Evolutionary conservation across 2,113 vertebrate genomes (phyloP).

Genomic region (Octodon degus): DNA sequence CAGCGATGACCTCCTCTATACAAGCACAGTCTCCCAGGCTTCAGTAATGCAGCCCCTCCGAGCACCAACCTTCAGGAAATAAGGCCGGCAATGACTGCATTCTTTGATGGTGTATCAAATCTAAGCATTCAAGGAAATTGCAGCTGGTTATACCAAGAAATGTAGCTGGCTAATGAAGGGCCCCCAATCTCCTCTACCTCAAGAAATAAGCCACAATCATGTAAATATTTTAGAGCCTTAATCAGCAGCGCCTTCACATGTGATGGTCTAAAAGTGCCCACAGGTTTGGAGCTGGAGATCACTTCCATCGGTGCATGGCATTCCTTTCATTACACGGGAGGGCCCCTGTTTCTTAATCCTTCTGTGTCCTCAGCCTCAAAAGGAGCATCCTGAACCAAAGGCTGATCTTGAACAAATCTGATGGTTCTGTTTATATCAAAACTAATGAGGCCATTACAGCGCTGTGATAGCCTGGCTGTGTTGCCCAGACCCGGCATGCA

Average conservation of each 20-base stretch:
- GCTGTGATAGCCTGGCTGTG: too few species aligned
- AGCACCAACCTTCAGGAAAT: constrained; percentile 43
- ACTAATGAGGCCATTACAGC: constrained; percentile 59
- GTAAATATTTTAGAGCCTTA: constrained; percentile 62
- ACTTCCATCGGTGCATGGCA: constrained; percentile 2
- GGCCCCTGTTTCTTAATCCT: constrained; percentile 44
- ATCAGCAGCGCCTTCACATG: constrained; percentile 30
- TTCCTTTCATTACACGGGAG: constrained; percentile 41
- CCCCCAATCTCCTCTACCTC: constrained; percentile 45
- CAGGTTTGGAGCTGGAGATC: constrained; percentile 17
- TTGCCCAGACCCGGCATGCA: too few species aligned
- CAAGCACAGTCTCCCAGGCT: constrained; percentile 11
- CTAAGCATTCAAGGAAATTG: constrained; percentile 55
- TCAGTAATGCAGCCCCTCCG: not conserved
- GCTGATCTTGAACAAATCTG: constrained; percentile 54
- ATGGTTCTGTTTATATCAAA: constrained; percentile 75
- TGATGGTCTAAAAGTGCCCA: not conserved
- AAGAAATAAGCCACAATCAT: constrained; percentile 71
- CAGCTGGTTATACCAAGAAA: constrained; percentile 47
- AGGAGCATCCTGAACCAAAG: constrained; percentile 55
- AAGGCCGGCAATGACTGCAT: not conserved
- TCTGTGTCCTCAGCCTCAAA: constrained; percentile 1
- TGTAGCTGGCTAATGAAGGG: constrained; percentile 45
- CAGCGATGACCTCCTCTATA: not conserved
- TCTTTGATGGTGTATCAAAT: constrained; percentile 61